phyloP scores from a whole-genome alignment of 2,797 vertebrate genomes.

The Chlorospingus flavigularis region DNA sequence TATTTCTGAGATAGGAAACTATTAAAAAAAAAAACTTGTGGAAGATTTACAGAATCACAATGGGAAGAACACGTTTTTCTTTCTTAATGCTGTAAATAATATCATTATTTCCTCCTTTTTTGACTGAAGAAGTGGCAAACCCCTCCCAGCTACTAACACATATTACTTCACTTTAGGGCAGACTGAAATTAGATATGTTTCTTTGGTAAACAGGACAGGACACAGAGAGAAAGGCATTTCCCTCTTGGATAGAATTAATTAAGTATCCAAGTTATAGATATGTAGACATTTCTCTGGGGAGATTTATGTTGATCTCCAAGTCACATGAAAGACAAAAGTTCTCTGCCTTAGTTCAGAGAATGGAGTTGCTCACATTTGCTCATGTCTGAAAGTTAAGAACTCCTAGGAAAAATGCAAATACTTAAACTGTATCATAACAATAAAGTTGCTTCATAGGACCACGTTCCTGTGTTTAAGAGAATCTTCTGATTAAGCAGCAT shows the following conservation, averaged over 20 bases:
- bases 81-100: background rate
- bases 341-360: background rate
- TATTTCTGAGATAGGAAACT: background rate
- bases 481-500: background rate
- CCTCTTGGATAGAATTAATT: slow-evolving; percentile 69
- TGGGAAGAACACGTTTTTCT: background rate
- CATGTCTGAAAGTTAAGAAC: background rate
- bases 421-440: background rate
- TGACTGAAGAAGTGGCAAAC: background rate
- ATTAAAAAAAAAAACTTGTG: background rate
- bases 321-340: slow-evolving; percentile 58
- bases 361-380: background rate
- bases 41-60: background rate
- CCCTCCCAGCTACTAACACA: background rate
- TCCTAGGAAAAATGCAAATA: background rate
- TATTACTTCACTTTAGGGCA: background rate
- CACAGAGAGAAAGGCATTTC: slow-evolving; percentile 42
- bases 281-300: slow-evolving; percentile 37
- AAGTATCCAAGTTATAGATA: slow-evolving; percentile 69
- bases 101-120: background rate
- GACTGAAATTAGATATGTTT: slow-evolving; percentile 58
- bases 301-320: slow-evolving; percentile 66
- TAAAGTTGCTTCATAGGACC: background rate
- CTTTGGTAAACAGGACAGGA: slow-evolving; percentile 52
- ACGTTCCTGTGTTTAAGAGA: background rate